Conservation (phyloP, 2,113 vertebrate genomes). For the Formicarius rufipectus region DNA sequence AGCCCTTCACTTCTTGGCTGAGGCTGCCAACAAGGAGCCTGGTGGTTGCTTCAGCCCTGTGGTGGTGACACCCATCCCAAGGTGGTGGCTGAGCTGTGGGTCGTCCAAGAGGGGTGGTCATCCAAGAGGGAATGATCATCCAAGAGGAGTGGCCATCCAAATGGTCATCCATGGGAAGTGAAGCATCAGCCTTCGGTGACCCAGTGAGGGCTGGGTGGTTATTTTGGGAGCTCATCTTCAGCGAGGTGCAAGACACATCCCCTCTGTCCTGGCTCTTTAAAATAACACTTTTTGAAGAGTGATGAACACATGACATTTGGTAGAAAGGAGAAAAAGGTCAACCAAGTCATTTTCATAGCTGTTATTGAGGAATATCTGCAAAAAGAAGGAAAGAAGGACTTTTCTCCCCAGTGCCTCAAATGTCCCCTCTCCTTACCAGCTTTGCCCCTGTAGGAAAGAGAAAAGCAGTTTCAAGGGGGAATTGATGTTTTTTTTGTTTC, state of each 20-base stretch:
- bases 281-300: background rate
- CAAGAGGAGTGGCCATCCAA: background rate
- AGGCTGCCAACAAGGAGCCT: background rate
- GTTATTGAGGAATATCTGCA: background rate
- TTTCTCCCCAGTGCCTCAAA: background rate
- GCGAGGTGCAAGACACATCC: accelerated
- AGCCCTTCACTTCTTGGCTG: background rate
- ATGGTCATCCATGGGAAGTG: background rate
- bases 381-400: background rate
- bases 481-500: background rate
- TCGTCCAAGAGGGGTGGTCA: background rate
- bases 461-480: background rate
- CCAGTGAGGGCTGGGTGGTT: accelerated
- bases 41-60: background rate
- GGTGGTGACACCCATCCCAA: background rate
- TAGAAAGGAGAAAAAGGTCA: background rate
- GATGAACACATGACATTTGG: background rate
- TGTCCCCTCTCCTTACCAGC: background rate
- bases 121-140: background rate
- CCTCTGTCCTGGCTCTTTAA: background rate
- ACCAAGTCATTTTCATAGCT: accelerated
- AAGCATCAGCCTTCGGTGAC: background rate
- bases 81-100: background rate
- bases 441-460: background rate
- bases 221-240: background rate